Evolutionary conservation across 2,797 vertebrate species (phyloP), one percentile per base, ranked within the genome.

Genomic region (Enteromius viviparus): DNA sequence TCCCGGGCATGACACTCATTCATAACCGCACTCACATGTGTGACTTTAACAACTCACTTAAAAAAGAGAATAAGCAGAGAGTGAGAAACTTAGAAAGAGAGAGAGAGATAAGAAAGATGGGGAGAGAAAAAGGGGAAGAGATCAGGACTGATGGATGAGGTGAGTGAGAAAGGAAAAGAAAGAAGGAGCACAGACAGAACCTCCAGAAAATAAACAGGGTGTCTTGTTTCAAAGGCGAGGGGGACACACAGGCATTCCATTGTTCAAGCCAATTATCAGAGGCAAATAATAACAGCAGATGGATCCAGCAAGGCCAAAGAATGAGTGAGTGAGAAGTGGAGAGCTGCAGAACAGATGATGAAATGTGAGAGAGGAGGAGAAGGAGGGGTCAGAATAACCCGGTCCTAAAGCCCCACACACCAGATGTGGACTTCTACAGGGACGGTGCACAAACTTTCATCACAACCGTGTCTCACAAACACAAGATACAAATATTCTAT

Each of bases 241-340:
- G 88, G 88, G 90, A 78, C 95, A 95, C 94, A 97, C 96, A 98
- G 96, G 96, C 97, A 98, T 98, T 97, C 97, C 97, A 97, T 98
- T 98, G 98, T 98, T 97, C 95, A 92, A 95, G 95, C 97, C 97
- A 99, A 99, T 99, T 99, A 99, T 98, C 96, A 96, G 96, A 94
- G 94, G 96, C 97, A 99, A 99, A 98, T 98, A 99, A 99, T 97
- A 99, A 99, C 97, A 98, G 96, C 97, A 99, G 98, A 99, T 98
- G 97, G 97, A 96, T 96, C 95, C 93, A 96, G 96, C 97, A 94
- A 95, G 93, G 97, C 95, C 96, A 95, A 95, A 95, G 95, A 96
- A 84, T 94, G 95, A 90, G 90, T 88, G 93, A 96, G 95, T 72
- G 76, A 84, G 62, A 69, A 83, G 42, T 19, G 42, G 80, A 62